These are phyloP conservation scores for Pseudochirops corinnae DNA, from an alignment of 2,797 vertebrate species.

Conservation along the genomic window DNA sequence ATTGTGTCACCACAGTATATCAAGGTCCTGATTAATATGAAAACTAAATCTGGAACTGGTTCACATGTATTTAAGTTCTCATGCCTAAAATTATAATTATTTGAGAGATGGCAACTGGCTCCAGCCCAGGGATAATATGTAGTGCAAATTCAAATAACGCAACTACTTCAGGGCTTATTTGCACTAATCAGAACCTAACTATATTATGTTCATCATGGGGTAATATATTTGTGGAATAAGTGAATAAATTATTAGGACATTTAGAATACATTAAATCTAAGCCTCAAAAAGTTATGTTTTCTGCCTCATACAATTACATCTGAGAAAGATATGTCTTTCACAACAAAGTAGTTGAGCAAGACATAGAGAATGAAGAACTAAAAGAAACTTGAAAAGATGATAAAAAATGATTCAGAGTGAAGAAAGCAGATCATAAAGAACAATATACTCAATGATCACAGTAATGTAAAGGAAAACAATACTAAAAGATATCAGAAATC, in stretches of 20 bases:
- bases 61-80: neutral
- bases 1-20: neutral
- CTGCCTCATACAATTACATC: neutral
- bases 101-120: neutral
- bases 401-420: neutral
- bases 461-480: neutral
- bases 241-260: constrained; percentile 32
- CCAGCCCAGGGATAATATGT: neutral
- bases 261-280: constrained; percentile 28
- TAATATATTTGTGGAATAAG: constrained; percentile 12
- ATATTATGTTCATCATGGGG: neutral
- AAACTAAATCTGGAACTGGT: neutral
- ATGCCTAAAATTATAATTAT: neutral
- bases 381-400: neutral
- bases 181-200: neutral
- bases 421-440: neutral
- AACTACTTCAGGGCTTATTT: neutral
- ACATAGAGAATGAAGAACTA: neutral
- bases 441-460: neutral
- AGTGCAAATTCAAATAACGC: neutral
- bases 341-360: neutral
- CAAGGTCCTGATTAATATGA: neutral
- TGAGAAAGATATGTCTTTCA: neutral
- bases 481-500: neutral
- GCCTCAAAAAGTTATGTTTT: constrained; percentile 26